Evolutionary conservation across 2,113 vertebrate genomes (phyloP), one percentile per base, ranked within the genome.

Genomic region (Gavia stellata): DNA sequence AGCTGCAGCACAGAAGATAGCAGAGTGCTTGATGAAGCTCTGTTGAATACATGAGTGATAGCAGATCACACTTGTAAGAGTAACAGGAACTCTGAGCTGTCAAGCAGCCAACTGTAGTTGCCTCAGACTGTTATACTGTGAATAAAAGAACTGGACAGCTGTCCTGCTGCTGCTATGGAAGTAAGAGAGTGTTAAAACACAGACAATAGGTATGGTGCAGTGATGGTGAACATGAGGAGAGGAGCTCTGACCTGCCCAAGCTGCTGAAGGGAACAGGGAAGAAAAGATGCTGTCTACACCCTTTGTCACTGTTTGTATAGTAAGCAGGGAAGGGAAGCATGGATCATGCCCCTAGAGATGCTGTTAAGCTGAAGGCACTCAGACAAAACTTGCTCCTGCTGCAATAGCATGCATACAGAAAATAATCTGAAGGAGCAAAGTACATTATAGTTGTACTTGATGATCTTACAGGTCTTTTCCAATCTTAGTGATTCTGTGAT

Each of bases 111-210:
- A 31, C 42, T 49, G 65, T 3, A 73, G 34, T 36, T 70, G 15
- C 47, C 40, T 91, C 81, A 91, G 65, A 62, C 63, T 77, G 14
- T 53, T 66, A n/a, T 10, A 47, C 45, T 61, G 66, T 63, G 61
- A 95, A 50, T 91, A 81, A 94, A 95, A 78, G 55, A 74, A 84
- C n/a, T 55, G 23, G 90, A 96, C 68, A 94, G 65, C 55, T 93
- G 63, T 87, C 77, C 77, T 81, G 14, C 56, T 62, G 34, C 81
- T 91, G 45, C 68, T 66, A 28, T 15, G 20, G 50, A 73, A 66
- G 56, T 44, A 62, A 79, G 55, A 55, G 17, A 28, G 5, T 36
- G 14, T 17, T 71, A 49, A 74, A 96, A 25, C 14, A 82, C 24
- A 31, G 8, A 34, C 0, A 2, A 38, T 11, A 33, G n/a, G 18